Percentiles rank a stretch among this genome's conserved stretches.
These are phyloP conservation scores for Laticauda colubrina DNA, from an alignment of 2,113 vertebrate genomes.

Conservation along the genomic window DNA sequence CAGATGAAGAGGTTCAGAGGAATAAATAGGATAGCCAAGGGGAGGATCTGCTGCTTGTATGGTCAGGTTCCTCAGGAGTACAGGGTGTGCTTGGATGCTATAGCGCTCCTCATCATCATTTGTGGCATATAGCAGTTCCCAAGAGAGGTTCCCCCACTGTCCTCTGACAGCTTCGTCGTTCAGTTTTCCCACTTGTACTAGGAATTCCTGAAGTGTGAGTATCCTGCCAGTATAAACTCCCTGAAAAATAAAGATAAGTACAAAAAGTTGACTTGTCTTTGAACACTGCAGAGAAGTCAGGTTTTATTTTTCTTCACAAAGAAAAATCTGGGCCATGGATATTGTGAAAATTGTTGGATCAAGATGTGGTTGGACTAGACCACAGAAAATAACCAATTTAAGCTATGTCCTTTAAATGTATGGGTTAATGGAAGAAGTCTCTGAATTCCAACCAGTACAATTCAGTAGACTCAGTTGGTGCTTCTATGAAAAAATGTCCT, in stretches of 20 bases:
- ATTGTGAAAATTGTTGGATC: background rate
- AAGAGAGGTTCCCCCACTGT: conserved; percentile 98
- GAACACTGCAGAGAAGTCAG: background rate
- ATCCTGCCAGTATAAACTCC: conserved; percentile 91
- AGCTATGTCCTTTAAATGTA: background rate
- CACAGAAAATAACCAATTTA: background rate
- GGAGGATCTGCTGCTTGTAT: conserved; percentile 94
- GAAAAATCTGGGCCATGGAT: background rate
- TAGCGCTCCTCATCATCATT: conserved; percentile 97
- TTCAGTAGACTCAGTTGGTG: background rate
- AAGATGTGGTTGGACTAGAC: background rate
- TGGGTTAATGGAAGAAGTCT: background rate
- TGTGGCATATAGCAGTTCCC: conserved; percentile 96
- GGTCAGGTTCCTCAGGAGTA: conserved; percentile 90
- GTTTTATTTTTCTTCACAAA: background rate
- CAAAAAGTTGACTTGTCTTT: background rate
- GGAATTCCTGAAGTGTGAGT: conserved; percentile 88
- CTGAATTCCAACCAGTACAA: background rate
- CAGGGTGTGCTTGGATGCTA: conserved; percentile 94
- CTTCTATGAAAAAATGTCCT: background rate
- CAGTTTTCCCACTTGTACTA: conserved; percentile 86
- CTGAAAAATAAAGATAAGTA: conserved; percentile 63
- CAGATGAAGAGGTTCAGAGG: conserved; percentile 84
- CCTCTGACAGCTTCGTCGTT: conserved; percentile 89
- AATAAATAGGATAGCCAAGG: conserved; percentile 93